These are phyloP conservation scores for Nasonia oneida DNA, from an alignment of 2,888 invertebrate species.

Conservation along the genomic window DNA sequence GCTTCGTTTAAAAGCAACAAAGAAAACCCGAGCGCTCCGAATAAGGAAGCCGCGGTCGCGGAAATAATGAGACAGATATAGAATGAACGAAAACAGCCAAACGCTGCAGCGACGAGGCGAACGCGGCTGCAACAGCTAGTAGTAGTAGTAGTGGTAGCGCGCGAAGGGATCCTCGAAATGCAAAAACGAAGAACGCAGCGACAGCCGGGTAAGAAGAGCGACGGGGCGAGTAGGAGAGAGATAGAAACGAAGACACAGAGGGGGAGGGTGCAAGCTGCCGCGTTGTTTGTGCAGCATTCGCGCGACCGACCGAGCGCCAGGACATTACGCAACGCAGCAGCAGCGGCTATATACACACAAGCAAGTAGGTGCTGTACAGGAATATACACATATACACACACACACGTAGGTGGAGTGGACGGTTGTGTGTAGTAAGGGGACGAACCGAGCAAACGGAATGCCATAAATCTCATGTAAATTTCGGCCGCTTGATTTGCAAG, in stretches of 20 bases:
- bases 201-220: slow-evolving; percentile 3
- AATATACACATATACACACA: neutral
- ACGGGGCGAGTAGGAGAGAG: neutral
- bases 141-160: too few species aligned
- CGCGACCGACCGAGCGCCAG: slow-evolving; percentile 37
- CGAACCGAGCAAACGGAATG: slow-evolving; percentile 72
- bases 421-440: slow-evolving; percentile 34
- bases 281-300: slow-evolving; percentile 29
- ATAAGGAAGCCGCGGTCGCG: slow-evolving; percentile 37
- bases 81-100: slow-evolving; percentile 37
- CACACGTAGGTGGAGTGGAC: neutral
- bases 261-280: slow-evolving; percentile 32
- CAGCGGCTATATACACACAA: neutral
- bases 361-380: neutral
- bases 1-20: slow-evolving; percentile 36
- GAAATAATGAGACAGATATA: slow-evolving; percentile 57
- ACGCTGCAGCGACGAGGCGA: neutral
- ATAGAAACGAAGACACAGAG: slow-evolving; percentile 11
- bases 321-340: slow-evolving; percentile 62
- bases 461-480: slow-evolving; percentile 79
- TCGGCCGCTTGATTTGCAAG: slow-evolving; percentile 77
- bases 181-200: slow-evolving; percentile 33
- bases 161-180: slow-evolving; percentile 41
- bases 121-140: neutral
- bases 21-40: neutral